Evolutionary conservation across 2,888 invertebrate genomes (phyloP).

Genomic region (Uropetala carovei): DNA sequence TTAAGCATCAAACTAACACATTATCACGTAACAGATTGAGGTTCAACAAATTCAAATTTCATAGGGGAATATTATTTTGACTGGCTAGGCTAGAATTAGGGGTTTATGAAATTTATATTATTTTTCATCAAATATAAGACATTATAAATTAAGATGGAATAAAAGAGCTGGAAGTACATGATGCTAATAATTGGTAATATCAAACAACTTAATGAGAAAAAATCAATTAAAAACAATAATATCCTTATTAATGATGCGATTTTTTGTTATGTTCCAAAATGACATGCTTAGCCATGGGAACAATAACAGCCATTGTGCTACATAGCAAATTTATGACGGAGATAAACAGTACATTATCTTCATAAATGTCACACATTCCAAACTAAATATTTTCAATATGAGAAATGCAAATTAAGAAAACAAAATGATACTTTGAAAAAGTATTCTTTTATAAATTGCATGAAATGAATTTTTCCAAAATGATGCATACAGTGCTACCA

Average conservation of each 20-base stretch:
- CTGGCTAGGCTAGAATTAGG: constrained; percentile 4
- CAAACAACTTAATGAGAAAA: constrained; percentile 33
- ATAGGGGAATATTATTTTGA: background rate
- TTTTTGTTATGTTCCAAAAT: constrained; percentile 31
- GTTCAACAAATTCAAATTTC: no score
- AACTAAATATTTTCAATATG: background rate
- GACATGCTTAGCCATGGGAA: constrained; percentile 27
- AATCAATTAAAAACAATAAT: constrained; percentile 21
- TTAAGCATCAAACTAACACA: background rate
- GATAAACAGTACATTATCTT: constrained; percentile 49
- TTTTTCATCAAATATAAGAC: background rate
- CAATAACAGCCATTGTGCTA: constrained; percentile 2
- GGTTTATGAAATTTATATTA: background rate
- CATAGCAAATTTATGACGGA: constrained; percentile 41
- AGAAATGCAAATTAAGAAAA: background rate
- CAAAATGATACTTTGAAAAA: background rate
- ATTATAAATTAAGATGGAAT: background rate
- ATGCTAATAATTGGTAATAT: background rate
- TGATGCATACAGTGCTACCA: no score
- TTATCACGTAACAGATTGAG: background rate
- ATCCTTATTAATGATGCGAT: constrained; percentile 1
- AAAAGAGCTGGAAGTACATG: constrained; percentile 1
- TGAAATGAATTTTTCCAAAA: background rate
- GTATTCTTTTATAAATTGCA: background rate
- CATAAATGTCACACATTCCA: constrained; percentile 31